A percentile compares a stretch with the other conserved stretches of the same genome.
Evolutionary conservation across 2,888 invertebrate genomes (phyloP).

Genomic region (Chironomus tentans): DNA sequence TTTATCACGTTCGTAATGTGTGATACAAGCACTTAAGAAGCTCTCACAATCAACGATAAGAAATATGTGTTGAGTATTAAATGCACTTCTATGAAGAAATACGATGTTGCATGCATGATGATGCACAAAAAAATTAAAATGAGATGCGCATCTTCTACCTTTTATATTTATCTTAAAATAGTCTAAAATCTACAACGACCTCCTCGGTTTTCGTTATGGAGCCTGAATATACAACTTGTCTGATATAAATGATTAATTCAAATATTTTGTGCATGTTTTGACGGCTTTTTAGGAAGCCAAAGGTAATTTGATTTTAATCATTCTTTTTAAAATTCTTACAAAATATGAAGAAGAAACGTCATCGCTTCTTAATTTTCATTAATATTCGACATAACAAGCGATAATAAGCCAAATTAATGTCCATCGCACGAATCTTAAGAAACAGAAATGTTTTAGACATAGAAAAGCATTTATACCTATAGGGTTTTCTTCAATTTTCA

Average conservation of each 20-base stretch:
- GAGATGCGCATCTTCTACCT: no score
- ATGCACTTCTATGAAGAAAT: neutral
- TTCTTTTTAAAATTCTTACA: neutral
- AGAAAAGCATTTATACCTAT: no score
- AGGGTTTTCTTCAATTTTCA: no score
- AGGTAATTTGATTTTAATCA: conserved; percentile 18
- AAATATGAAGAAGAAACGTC: neutral
- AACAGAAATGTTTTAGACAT: no score
- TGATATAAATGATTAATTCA: neutral
- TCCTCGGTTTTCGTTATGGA: no score
- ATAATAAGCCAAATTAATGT: conserved; percentile 11
- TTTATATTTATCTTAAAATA: no score
- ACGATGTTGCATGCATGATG: neutral
- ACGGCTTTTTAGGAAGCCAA: neutral
- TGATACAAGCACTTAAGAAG: conserved; percentile 6
- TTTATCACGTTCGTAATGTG: conserved; percentile 1
- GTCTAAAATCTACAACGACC: no score
- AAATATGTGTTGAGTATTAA: neutral
- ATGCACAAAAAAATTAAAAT: neutral
- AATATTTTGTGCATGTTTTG: no score
- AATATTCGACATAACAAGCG: conserved; percentile 1
- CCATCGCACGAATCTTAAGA: neutral
- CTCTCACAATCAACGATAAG: neutral
- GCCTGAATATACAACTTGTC: no score
- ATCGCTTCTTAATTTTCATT: neutral